Evolutionary conservation across 2,888 invertebrate genomes (phyloP), one percentile per base, ranked within the genome.

Genomic region (Matsumyia berberina): DNA sequence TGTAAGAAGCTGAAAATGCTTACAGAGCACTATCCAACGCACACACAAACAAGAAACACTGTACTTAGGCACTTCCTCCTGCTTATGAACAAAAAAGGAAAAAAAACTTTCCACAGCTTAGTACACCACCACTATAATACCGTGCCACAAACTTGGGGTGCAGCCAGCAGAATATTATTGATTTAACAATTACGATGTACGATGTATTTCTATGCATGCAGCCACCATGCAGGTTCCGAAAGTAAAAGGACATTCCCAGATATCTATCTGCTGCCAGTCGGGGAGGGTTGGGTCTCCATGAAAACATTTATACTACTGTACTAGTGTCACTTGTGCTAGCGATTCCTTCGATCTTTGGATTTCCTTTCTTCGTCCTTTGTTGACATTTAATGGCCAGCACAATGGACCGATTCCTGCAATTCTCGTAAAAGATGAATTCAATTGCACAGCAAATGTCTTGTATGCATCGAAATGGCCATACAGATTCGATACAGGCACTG

Each of bases 121-220:
- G 29, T 57, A 46, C 42, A 76, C 44, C 55, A 55, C n/a, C 64
- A 57, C 39, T 15, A 17, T 24, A 24, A 24, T 24, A 24, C 4
- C 24, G 33, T 11, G 62, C 55, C 46, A 51, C 51, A 46, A 42
- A 57, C 57, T 77, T 82, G 78, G 81, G 49, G 62, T 31, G 39
- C 9, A 35, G 81, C 81, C 78, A 83, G 62, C 39, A 55, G 29
- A 67, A n/a, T n/a, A n/a, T 60, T 83, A 83, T 78, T 78, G 82
- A 83, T 83, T 83, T 83, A 78, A 67, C 82, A 83, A 79, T 83
- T 78, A 60, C 78, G 60, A 62, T 46, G 72, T 55, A 62, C 35
- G 33, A 46, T 35, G 15, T 24, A 6, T 53, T 12, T 17, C 19
- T 55, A 29, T 57, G 44, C 15, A 60, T 72, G 24, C 51, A 66